phyloP scores from a whole-genome alignment of 2,797 vertebrate species.

The Sebastes aleutianus region DNA sequence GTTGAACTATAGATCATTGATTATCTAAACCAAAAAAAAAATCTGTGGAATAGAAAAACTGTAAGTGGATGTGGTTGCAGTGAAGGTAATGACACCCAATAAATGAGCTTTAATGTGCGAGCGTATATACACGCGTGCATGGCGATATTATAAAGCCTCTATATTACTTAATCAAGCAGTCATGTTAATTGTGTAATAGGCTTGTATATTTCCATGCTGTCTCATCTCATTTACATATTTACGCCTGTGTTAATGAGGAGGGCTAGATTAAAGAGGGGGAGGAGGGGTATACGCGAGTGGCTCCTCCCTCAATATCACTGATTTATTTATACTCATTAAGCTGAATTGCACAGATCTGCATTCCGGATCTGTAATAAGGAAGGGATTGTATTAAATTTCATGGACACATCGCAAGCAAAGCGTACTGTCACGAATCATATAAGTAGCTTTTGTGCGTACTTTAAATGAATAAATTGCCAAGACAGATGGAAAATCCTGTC shows the following conservation, averaged over 20 bases:
- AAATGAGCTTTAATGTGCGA: slow-evolving; percentile 50
- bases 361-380: slow-evolving; percentile 30
- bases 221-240: slow-evolving; percentile 78
- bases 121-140: slow-evolving; percentile 28
- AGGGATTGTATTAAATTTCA: slow-evolving; percentile 31
- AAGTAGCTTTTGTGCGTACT: slow-evolving; percentile 10
- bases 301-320: slow-evolving; percentile 60
- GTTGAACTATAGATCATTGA: slow-evolving; percentile 28
- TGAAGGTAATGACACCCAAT: slow-evolving; percentile 35
- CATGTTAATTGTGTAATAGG: slow-evolving; percentile 78
- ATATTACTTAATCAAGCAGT: slow-evolving; percentile 76
- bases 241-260: slow-evolving; percentile 69
- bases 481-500: slow-evolving; percentile 26
- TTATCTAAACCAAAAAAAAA: background rate
- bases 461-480: slow-evolving; percentile 40
- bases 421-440: background rate
- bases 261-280: slow-evolving; percentile 63
- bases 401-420: slow-evolving; percentile 10
- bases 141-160: slow-evolving; percentile 60
- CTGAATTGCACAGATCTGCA: slow-evolving; percentile 40
- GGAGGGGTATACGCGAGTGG: slow-evolving; percentile 10
- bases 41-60: background rate
- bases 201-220: slow-evolving; percentile 75
- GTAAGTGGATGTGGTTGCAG: background rate
- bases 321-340: slow-evolving; percentile 71